Base-by-base conservation (phyloP, 2,113 vertebrate genomes). In the Megaptera novaeangliae region DNA sequence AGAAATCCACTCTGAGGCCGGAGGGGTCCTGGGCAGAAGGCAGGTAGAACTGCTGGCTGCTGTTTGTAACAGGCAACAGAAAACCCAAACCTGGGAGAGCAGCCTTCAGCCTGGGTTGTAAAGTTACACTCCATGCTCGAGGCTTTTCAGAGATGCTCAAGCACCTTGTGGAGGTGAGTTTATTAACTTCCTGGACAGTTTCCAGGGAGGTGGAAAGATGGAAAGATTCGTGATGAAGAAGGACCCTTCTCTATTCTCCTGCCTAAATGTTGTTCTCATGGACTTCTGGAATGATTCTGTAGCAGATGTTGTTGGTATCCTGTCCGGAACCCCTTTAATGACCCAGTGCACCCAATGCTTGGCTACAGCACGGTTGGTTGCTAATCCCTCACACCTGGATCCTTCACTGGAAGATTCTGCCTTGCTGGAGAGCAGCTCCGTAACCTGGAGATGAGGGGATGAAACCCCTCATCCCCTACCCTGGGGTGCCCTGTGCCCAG, bases 221-320 rank as follows among this genome's bases (percentile, higher is more conserved):
- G 83, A 39, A 46, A 49, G 52, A 15, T 55, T 91, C 11, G 1
- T 44, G 31, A 27, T 13, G 74, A 25, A 9, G 55, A 55, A 46
- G 5, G 61, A 44, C 12, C 52, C 31, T 68, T 72, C 27, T 34
- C 29, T 25, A 15, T 55, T 27, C 23, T 41, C 15, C 61, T 64
- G 0, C 15, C 3, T 23, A 0, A 0, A 0, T 1, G 23, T 0
- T 49, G 3, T 71, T 34, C 44, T 59, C 4, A 1, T 2, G 17
- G n/a, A 20, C 36, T 63, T 92, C 46, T 41, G 29, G 66, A 41
- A 15, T 27, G 39, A 21, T 89, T 63, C 31, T 10, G 17, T 17
- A 25, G 66, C 34, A 9, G 57, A 8, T 72, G 8, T 18, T 39
- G 12, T 5, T 8, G 13, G 21, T 91, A 44, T 15, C 36, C 44